A percentile compares a stretch with the other conserved stretches of the same genome.
Evolutionary conservation across 2,113 vertebrate species (phyloP).

Genomic region (Bambusicola thoracicus): DNA sequence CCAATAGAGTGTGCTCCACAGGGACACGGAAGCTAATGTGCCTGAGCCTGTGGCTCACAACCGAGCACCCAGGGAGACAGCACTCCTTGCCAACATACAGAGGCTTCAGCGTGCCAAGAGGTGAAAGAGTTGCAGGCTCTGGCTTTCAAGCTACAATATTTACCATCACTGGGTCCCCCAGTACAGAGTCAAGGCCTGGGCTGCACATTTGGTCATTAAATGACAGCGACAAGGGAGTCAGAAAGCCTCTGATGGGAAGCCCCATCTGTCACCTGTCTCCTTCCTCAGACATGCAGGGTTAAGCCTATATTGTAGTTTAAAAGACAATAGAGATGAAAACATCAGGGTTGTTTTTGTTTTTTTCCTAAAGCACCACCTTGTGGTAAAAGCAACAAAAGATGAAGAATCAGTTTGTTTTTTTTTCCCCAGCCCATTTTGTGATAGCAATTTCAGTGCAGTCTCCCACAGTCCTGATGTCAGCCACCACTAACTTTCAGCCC

Average conservation of each 20-base stretch:
- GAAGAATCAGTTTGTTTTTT: background rate
- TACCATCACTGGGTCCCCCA: background rate
- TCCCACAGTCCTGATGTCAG: background rate
- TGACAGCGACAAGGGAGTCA: rapidly evolving
- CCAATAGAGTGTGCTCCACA: too few species aligned
- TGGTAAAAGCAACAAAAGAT: background rate
- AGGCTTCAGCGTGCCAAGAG: background rate
- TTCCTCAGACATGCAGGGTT: background rate
- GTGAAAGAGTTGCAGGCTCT: background rate
- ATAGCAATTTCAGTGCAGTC: rapidly evolving
- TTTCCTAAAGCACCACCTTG: background rate
- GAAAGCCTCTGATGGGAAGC: background rate
- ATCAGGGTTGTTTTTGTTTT: background rate
- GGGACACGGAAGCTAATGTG: background rate
- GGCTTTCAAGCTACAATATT: background rate
- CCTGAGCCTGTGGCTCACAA: background rate
- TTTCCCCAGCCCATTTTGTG: background rate
- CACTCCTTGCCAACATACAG: background rate
- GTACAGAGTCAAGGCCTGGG: background rate
- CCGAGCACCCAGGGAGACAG: background rate
- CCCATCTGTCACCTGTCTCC: background rate
- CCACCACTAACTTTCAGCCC: background rate
- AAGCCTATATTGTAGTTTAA: background rate
- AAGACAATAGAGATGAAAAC: background rate
- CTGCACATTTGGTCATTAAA: rapidly evolving